A percentile compares a stretch with the other conserved stretches of the same genome.
Evolutionary conservation across 2,797 vertebrate genomes (phyloP).

Genomic region (Parauchenoglanis punctatus): DNA sequence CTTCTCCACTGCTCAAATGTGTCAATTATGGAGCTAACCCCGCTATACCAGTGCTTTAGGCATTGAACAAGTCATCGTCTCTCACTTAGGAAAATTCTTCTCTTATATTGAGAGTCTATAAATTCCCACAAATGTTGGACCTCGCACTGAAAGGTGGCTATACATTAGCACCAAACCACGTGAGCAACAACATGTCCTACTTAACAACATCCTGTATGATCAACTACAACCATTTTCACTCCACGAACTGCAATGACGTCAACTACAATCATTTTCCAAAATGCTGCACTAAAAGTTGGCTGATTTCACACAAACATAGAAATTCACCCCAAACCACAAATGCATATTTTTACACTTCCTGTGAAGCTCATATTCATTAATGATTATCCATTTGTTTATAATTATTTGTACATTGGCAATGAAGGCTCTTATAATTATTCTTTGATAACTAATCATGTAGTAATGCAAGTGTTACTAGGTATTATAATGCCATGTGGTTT

Average conservation of each 20-base stretch:
- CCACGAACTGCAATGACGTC: not conserved
- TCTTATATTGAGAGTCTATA: not conserved
- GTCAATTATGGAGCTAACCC: slow-evolving; percentile 63
- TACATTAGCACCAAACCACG: not conserved
- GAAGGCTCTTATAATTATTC: not conserved
- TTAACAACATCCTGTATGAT: not conserved
- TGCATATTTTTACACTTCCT: not conserved
- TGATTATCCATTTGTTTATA: not conserved
- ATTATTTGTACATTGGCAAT: not conserved
- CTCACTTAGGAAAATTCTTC: slow-evolving; percentile 60
- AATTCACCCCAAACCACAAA: not conserved
- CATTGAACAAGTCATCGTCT: slow-evolving; percentile 58
- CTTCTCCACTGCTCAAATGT: slow-evolving; percentile 61
- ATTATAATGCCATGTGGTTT: not conserved
- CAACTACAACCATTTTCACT: not conserved
- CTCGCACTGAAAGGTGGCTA: not conserved
- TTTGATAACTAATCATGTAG: not conserved
- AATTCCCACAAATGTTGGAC: not conserved
- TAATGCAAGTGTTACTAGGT: not conserved
- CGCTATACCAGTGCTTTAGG: slow-evolving; percentile 56
- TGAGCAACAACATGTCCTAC: not conserved
- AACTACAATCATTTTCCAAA: not conserved
- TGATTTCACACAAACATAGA: not conserved
- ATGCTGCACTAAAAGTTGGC: not conserved
- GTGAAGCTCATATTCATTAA: not conserved